These are phyloP conservation scores for Luffia ferchaultella DNA, from an alignment of 2,888 invertebrate genomes.

Conservation along the genomic window DNA sequence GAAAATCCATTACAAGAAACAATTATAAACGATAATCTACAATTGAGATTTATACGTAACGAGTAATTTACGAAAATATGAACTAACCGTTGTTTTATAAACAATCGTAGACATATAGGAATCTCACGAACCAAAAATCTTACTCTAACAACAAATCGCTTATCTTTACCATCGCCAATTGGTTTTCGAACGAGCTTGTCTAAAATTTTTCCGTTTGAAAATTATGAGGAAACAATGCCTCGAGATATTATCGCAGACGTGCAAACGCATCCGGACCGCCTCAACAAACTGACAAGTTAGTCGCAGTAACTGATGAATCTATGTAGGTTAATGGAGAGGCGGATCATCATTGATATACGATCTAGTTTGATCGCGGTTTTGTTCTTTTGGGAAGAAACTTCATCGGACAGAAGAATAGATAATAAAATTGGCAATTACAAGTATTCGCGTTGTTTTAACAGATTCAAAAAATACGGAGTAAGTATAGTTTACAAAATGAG, in stretches of 20 bases:
- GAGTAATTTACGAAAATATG: neutral
- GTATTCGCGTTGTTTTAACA: conserved; percentile 11
- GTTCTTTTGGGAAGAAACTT: no score
- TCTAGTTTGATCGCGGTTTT: conserved; percentile 19
- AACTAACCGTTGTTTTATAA: neutral
- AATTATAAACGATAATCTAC: neutral
- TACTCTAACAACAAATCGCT: conserved; percentile 25
- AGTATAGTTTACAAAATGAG: neutral
- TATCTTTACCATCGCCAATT: conserved; percentile 25
- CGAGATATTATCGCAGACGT: conserved; percentile 29
- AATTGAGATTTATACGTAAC: neutral
- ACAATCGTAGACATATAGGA: conserved; percentile 17
- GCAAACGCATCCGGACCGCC: conserved; percentile 27
- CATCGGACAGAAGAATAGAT: conserved; percentile 21
- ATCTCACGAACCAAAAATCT: conserved; percentile 23
- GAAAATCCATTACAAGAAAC: no score
- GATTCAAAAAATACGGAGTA: neutral
- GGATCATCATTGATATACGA: conserved; percentile 21
- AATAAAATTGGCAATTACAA: conserved; percentile 27
- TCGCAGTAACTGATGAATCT: conserved; percentile 16
- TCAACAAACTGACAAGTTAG: conserved; percentile 22
- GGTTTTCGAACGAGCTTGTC: conserved; percentile 27
- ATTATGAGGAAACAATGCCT: conserved; percentile 31
- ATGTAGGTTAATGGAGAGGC: conserved; percentile 21
- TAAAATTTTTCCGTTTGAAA: conserved; percentile 28